A percentile compares a stretch with the other conserved stretches of the same genome.
phyloP scores from a whole-genome alignment of 2,113 vertebrate species.

The Pionites leucogaster region DNA sequence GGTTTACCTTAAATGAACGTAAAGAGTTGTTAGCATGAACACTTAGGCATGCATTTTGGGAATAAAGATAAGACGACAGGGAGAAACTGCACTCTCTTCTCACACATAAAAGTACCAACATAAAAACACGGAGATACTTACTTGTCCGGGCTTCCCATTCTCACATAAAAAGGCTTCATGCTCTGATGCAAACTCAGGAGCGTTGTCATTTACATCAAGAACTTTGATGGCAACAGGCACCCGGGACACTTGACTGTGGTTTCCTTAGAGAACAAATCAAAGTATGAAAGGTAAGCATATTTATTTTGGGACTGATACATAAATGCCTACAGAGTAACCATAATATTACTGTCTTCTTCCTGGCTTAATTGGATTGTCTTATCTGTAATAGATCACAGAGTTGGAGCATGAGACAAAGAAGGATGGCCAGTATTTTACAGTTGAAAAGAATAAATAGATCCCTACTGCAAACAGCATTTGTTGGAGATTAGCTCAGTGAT shows the following conservation, averaged over 20 bases:
- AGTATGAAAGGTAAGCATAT: slow-evolving; percentile 21
- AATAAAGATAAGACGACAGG: background rate
- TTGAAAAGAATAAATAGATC: slow-evolving; percentile 44
- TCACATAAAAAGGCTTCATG: slow-evolving; percentile 96
- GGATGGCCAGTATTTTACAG: background rate
- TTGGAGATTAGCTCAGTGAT: slow-evolving; percentile 50
- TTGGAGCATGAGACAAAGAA: background rate
- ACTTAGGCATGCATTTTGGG: background rate
- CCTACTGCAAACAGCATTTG: slow-evolving; percentile 49
- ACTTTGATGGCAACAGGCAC: slow-evolving; percentile 94
- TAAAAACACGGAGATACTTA: slow-evolving; percentile 71
- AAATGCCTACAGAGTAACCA: background rate
- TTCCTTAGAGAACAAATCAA: slow-evolving; percentile 80
- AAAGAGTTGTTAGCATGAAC: background rate
- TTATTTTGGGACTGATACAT: slow-evolving; percentile 1
- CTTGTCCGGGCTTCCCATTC: slow-evolving; percentile 96
- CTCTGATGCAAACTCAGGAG: slow-evolving; percentile 93
- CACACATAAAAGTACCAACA: background rate
- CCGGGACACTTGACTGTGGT: slow-evolving; percentile 96
- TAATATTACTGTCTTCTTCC: background rate
- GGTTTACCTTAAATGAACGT: background rate
- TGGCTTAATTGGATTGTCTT: slow-evolving; percentile 21
- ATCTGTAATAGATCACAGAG: background rate
- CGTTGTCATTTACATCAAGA: slow-evolving; percentile 98
- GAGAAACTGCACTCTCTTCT: background rate